Evolutionary conservation across 2,888 invertebrate genomes (phyloP).

Genomic region (Sinopyrophorus schimmeli): DNA sequence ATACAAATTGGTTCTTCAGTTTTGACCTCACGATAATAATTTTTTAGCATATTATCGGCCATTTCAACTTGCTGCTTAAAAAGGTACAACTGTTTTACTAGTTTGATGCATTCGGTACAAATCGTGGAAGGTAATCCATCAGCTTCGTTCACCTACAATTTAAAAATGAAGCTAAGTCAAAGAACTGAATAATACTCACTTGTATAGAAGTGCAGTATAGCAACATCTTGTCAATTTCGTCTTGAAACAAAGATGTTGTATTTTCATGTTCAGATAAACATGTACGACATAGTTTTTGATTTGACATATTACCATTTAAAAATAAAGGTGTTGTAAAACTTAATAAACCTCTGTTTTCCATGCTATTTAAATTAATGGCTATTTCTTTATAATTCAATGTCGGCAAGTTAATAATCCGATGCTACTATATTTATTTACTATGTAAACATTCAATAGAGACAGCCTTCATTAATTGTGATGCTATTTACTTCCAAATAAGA

Average conservation of each 20-base stretch:
- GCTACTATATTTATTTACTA: no score
- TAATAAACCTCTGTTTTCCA: no score
- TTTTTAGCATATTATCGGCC: conserved; percentile 31
- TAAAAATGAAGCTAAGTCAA: conserved; percentile 1
- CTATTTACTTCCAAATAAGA: no score
- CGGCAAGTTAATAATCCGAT: no score
- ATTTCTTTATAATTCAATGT: no score
- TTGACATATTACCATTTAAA: conserved; percentile 6
- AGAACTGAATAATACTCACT: conserved; percentile 30
- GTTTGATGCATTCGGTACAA: conserved; percentile 32
- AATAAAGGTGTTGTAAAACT: conserved; percentile 7
- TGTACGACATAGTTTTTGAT: conserved; percentile 40
- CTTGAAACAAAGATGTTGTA: conserved; percentile 43
- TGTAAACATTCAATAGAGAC: no score
- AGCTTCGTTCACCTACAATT: conserved; percentile 27
- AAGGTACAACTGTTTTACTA: conserved; percentile 32
- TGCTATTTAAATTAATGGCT: no score
- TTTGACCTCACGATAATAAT: conserved; percentile 22
- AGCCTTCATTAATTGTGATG: no score
- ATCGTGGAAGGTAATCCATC: conserved; percentile 35
- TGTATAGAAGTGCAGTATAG: conserved; percentile 40
- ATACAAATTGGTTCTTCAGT: conserved; percentile 9
- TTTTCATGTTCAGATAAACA: conserved; percentile 42
- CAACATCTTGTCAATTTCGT: conserved; percentile 45
- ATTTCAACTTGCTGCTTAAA: conserved; percentile 36